Evolutionary conservation across 92 coral and sea anemone species (phyloP).

Genomic region (Palythoa caribaeorum): DNA sequence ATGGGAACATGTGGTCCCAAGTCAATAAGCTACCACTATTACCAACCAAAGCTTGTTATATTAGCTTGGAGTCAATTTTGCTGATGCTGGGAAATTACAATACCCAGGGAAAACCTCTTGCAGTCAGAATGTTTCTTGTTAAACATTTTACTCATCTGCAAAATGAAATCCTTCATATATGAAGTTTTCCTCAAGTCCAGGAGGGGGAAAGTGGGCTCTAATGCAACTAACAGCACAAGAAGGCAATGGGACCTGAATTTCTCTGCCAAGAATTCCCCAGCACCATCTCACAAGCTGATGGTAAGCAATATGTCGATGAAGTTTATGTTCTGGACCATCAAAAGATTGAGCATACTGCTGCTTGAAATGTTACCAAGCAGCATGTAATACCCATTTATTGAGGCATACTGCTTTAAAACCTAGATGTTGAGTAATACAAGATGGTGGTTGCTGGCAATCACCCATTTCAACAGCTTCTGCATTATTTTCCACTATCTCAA

Average conservation of each 20-base stretch:
- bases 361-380: conserved; percentile 25
- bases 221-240: conserved; percentile 54
- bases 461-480: conserved; percentile 28
- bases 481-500: neutral
- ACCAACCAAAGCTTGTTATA: neutral
- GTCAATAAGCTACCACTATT: neutral
- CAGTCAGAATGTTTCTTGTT: neutral
- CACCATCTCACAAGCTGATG: conserved; percentile 49
- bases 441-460: neutral
- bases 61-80: neutral
- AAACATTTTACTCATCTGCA: neutral
- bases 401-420: no score
- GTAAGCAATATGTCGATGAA: conserved; percentile 51
- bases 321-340: conserved; percentile 31
- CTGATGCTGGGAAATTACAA: neutral
- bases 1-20: neutral
- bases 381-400: neutral
- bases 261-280: conserved; percentile 46
- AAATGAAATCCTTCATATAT: conserved; percentile 33
- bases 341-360: conserved; percentile 19
- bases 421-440: no score
- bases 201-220: conserved; percentile 48
- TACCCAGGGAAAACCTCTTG: neutral
- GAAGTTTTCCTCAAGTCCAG: conserved; percentile 52
- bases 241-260: conserved; percentile 33